Percentiles rank a stretch among this genome's conserved stretches.
phyloP scores from a whole-genome alignment of 1,140 invertebrate genomes.

The Apis mellifera region DNA sequence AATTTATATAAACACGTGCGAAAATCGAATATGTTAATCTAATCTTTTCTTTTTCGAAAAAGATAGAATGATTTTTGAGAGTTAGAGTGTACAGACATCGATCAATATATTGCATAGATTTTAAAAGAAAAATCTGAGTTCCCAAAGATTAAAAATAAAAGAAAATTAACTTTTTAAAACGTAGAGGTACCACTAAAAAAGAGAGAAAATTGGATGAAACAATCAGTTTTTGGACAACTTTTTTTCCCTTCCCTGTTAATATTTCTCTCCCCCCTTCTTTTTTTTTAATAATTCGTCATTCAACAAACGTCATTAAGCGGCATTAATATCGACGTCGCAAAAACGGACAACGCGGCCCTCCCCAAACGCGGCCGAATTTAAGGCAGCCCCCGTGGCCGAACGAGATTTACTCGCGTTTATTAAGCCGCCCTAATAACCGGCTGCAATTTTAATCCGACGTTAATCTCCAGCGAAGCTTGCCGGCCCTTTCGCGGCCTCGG shows the following conservation, averaged over 20 bases:
- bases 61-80: too few relatives aligned
- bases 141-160: neutral
- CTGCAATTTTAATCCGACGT: conserved; percentile 69
- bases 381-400: conserved; percentile 48
- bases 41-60: too few relatives aligned
- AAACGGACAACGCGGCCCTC: neutral
- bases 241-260: neutral
- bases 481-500: conserved; percentile 48
- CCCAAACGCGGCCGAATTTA: conserved; percentile 41
- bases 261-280: neutral
- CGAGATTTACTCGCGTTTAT: conserved; percentile 68
- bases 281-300: conserved; percentile 42
- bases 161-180: neutral
- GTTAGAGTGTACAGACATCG: too few relatives aligned
- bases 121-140: too few relatives aligned
- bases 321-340: conserved; percentile 35
- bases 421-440: conserved; percentile 68
- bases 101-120: too few relatives aligned
- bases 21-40: too few relatives aligned
- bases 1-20: too few relatives aligned
- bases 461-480: conserved; percentile 53
- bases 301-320: conserved; percentile 50
- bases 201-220: too few relatives aligned
- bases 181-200: too few relatives aligned
- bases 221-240: neutral